A percentile compares a stretch with the other conserved stretches of the same genome.
These are phyloP conservation scores for Pocillopora grandis DNA, from an alignment of 92 coral and sea anemone genomes.

Conservation along the genomic window DNA sequence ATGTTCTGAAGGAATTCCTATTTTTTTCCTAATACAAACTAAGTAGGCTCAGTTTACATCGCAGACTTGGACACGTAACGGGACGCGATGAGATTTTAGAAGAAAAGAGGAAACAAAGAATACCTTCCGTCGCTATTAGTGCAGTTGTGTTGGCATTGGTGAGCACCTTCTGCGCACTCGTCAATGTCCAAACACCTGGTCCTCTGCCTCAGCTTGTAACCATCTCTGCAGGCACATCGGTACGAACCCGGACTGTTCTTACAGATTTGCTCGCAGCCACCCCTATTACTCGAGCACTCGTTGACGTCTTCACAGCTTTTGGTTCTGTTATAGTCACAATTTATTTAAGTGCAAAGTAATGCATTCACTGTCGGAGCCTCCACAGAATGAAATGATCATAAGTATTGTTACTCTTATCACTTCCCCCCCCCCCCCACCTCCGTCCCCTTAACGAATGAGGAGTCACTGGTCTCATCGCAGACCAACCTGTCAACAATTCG, in stretches of 20 bases:
- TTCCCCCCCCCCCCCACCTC: too few species aligned
- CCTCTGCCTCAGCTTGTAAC: constrained; percentile 51
- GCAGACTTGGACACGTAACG: background rate
- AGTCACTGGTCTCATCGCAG: too few species aligned
- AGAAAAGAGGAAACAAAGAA: background rate
- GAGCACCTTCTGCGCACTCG: constrained; percentile 58
- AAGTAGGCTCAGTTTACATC: background rate
- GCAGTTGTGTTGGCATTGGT: constrained; percentile 73
- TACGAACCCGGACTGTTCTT: constrained; percentile 78
- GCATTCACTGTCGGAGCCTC: too few species aligned
- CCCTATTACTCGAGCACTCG: constrained; percentile 83
- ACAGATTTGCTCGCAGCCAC: constrained; percentile 84
- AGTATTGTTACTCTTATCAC: too few species aligned
- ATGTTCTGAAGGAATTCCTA: too few species aligned
- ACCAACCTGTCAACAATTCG: too few species aligned
- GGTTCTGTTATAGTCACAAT: constrained; percentile 36
- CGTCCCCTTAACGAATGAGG: too few species aligned
- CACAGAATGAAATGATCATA: too few species aligned
- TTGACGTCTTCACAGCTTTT: constrained; percentile 72
- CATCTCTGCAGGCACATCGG: constrained; percentile 70
- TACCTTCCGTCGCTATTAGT: constrained; percentile 82
- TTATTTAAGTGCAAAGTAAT: too few species aligned
- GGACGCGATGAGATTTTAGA: background rate
- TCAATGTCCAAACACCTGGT: constrained; percentile 70
- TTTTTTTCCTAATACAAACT: background rate